phyloP scores from a whole-genome alignment of 1,140 invertebrate species.

The Heliconius hermathena region DNA sequence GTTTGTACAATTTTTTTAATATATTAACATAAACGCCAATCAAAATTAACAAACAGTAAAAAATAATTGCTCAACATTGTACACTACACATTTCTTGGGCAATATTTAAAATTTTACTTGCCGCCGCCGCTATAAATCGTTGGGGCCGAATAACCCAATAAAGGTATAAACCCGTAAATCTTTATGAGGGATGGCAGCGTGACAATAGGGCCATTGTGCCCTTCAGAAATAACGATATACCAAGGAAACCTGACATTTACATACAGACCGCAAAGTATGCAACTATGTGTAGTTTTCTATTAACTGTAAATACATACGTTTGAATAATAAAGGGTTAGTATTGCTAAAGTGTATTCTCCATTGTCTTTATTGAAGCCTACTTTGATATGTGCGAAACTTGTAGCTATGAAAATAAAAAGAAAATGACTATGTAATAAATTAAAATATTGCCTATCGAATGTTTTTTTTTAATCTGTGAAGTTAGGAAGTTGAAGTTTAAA shows the following conservation, averaged over 20 bases:
- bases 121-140: slow-evolving; percentile 31
- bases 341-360: not conserved
- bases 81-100: not conserved
- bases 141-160: slow-evolving; percentile 35
- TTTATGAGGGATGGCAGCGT: slow-evolving; percentile 36
- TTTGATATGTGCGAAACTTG: no score
- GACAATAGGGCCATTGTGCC: slow-evolving; percentile 40
- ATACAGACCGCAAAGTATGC: slow-evolving; percentile 18
- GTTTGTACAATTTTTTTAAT: no score
- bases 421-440: no score
- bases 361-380: no score
- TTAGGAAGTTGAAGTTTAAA: no score
- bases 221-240: slow-evolving; percentile 40
- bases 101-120: slow-evolving; percentile 28
- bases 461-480: no score
- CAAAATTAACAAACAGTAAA: not conserved
- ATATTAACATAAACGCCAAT: not conserved
- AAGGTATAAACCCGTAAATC: slow-evolving; percentile 45
- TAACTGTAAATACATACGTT: not conserved
- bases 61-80: not conserved
- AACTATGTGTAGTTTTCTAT: slow-evolving; percentile 7
- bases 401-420: no score
- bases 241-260: slow-evolving; percentile 29
- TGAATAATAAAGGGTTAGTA: slow-evolving; percentile 4
- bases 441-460: no score